Base-by-base conservation (phyloP, 2,888 invertebrate genomes). In the Calameuta pallipes region DNA sequence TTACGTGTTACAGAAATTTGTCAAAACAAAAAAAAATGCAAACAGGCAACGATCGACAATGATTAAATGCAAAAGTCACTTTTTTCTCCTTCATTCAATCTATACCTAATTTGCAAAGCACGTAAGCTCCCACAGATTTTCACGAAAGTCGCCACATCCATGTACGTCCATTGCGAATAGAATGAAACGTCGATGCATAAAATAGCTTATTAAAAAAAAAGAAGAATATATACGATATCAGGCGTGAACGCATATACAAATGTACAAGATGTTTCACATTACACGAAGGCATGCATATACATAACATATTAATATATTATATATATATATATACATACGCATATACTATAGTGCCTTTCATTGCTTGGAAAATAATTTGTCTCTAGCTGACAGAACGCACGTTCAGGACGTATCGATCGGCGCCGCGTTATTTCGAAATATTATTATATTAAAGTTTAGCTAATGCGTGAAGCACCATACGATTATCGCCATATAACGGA, bases 401-500 rank as follows among this genome's bases (percentile, higher is more conserved):
- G 23, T 56, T 56, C 6, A 56, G 56, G 23, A 23, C 23, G 56
- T 23, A 56, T 56, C 56, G 56, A 56, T 56, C 56, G 56, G 56
- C 56, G 23, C 23, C 56, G 56, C 23, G 23, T 56, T 56, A 56
- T 56, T 56, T 15, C 56, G 6, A 56, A 6, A 56, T 56, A 56
- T 56, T 41, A 41, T 41, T 56, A 71, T 15, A 71, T 71, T 31
- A 31, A 71, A 71, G 71, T 71, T 71, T 33, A 71, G 33, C 71
- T 30, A 71, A 71, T 33, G 71, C 71, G 71, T 2, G 71, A 30
- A 31, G 13, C 71, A 15, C 31, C 31, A 35, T 69, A 79, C 33
- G 23, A 79, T 73, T 77, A 79, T 75, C 23, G 31, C 13, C 69
- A 33, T 37, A 73, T 79, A 31, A 70, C 31, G 34, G 75, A 70